phyloP scores from a whole-genome alignment of 2,113 vertebrate species.

The Rissa tridactyla region DNA sequence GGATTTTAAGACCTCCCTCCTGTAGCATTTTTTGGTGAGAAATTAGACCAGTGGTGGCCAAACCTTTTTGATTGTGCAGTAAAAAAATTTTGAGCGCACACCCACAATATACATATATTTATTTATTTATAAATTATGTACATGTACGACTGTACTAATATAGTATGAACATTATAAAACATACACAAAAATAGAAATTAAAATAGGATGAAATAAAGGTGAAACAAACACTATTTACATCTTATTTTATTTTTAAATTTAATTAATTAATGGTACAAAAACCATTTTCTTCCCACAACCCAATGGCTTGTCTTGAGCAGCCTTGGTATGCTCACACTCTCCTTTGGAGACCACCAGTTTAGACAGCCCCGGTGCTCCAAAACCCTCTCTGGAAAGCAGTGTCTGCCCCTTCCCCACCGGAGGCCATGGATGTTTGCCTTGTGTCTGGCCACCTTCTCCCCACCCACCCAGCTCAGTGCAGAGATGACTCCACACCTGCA shows the following conservation, averaged over 20 bases:
- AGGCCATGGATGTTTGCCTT: not conserved
- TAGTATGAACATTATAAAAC: not conserved
- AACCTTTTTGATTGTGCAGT: not conserved
- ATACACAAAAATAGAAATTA: not conserved
- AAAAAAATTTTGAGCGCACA: not conserved
- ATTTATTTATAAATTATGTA: not conserved
- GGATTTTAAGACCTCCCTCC: not conserved
- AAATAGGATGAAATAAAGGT: not conserved
- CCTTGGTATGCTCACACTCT: not conserved
- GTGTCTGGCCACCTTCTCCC: not conserved
- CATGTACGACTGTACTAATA: not conserved
- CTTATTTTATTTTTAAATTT: not conserved
- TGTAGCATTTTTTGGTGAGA: not conserved
- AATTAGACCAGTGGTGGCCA: not conserved
- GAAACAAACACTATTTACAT: not conserved
- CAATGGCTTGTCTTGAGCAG: not conserved
- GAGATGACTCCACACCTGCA: not conserved
- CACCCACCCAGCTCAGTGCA: rapidly evolving
- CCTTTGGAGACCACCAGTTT: not conserved
- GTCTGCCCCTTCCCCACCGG: not conserved
- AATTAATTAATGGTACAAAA: not conserved
- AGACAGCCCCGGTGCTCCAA: not conserved
- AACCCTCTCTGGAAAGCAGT: not conserved
- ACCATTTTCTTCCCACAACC: rapidly evolving
- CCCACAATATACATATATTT: rapidly evolving